Base-by-base conservation (phyloP, 2,888 invertebrate genomes). In the Troilus luridus region DNA sequence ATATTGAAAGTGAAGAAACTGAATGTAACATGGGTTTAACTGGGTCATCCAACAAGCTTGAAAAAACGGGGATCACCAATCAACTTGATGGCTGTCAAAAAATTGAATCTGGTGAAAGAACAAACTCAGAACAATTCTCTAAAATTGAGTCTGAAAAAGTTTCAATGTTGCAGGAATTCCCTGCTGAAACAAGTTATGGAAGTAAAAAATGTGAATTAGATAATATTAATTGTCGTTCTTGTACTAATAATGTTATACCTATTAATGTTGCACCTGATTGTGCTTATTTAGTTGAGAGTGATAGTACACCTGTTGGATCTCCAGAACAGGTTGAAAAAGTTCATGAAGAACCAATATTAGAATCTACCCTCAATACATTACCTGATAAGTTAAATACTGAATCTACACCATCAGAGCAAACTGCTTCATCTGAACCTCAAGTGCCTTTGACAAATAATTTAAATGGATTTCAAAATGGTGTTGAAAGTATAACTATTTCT, bases 141-240 rank as follows among this genome's bases (percentile, higher is more conserved):
- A 90, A 90, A 60, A 27, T 24, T 90, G 59, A 85, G 59, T 24
- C 41, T 21, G 88, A 85, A 59, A 90, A 90, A 85, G 81, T 21
- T 85, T 90, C 90, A 21, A 54, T 90, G 14, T 62, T 90, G 8
- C 90, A 90, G 41, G 88, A 88, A n/a, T 90, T 90, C 62, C 88
- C 90, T 85, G 41, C 81, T 60, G 88, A 85, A 62, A 88, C 77
- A 60, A 54, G 62, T 58, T 90, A 60, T 60, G 54, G 54, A 27
- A 90, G 41, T 27, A 90, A 90, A 62, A 85, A 64, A 56, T 88
- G 90, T 88, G 90, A 90, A n/a, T 54, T 90, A 41, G 90, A 90
- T 88, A 88, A 85, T n/a, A 90, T 90, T 14, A 90, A 88, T 77
- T 67, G 88, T 90, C 77, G 90, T n/a, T 90, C 90, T 59, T 90